phyloP scores from a whole-genome alignment of 2,113 vertebrate genomes.

The Myocastor coypus region DNA sequence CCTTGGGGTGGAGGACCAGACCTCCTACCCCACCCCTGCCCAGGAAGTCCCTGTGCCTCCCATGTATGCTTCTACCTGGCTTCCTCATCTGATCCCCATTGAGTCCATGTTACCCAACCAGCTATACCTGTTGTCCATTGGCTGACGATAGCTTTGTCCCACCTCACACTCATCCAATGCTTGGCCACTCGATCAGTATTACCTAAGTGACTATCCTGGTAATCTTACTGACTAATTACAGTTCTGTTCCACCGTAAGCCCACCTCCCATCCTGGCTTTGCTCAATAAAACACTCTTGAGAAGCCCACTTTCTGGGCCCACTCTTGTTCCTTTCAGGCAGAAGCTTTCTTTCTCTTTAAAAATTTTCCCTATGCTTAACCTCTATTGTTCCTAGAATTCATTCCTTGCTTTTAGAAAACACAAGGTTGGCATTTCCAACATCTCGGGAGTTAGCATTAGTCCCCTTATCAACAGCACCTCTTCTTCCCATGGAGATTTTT shows the following conservation, averaged over 20 bases:
- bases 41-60: background rate
- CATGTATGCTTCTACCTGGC: background rate
- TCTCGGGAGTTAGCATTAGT: background rate
- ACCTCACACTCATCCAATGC: background rate
- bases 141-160: background rate
- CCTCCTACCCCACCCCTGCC: background rate
- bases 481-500: conserved; percentile 34
- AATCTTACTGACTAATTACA: background rate
- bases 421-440: background rate
- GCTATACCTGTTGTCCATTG: background rate
- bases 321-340: background rate
- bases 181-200: background rate
- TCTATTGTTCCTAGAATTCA: background rate
- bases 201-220: background rate
- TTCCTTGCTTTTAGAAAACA: background rate
- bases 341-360: background rate
- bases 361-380: background rate
- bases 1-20: background rate
- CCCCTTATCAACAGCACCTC: background rate
- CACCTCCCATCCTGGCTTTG: background rate
- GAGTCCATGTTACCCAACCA: background rate
- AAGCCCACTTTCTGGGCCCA: background rate
- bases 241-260: background rate
- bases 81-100: background rate
- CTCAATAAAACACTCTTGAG: background rate